Conservation (phyloP, 2,113 vertebrate species). For the Panthera leo region DNA sequence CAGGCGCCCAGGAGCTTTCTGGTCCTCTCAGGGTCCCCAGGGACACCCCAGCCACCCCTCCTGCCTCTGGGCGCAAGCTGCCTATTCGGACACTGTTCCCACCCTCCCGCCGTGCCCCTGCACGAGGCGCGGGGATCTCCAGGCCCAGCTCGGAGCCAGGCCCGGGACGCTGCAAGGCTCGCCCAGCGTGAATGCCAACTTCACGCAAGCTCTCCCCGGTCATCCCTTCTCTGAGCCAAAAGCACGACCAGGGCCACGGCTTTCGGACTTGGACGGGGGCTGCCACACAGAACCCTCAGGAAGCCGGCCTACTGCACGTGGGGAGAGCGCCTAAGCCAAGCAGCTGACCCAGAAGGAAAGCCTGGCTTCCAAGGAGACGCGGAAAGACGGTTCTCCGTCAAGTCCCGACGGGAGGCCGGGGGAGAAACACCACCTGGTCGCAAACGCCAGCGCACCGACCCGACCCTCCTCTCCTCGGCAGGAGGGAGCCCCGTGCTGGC, state of each 20-base stretch:
- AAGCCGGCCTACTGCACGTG: rapidly evolving
- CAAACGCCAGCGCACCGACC: neutral
- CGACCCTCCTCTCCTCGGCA: neutral
- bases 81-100: too few relatives aligned
- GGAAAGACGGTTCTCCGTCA: neutral
- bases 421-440: neutral
- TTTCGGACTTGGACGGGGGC: neutral
- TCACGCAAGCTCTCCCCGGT: rapidly evolving
- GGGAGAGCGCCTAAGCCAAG: neutral
- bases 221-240: neutral
- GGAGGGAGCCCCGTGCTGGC: neutral
- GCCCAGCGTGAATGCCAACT: rapidly evolving
- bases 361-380: neutral
- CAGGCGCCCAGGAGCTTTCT: neutral
- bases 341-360: neutral
- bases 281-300: neutral
- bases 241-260: neutral
- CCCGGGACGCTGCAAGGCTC: rapidly evolving
- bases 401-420: neutral
- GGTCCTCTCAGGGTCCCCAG: neutral
- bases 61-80: neutral
- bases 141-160: neutral
- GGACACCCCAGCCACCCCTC: neutral
- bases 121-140: neutral
- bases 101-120: neutral